Conservation (phyloP, 2,113 vertebrate species). For the Dicaeum eximium region DNA sequence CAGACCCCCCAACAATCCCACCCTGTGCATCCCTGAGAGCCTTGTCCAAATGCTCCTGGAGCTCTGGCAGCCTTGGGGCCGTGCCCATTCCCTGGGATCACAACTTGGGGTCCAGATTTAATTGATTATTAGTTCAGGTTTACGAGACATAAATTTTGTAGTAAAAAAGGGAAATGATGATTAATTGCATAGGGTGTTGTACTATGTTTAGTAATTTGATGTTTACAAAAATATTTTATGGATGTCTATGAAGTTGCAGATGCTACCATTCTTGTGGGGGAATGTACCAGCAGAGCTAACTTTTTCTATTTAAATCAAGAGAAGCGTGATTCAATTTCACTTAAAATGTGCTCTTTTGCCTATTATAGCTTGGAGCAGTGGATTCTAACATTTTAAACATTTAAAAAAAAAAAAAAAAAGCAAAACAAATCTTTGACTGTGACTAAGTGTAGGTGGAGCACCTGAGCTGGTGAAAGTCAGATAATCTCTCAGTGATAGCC, state of each 20-base stretch:
- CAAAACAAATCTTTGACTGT: not conserved
- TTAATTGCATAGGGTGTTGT: not conserved
- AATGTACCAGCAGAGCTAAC: not conserved
- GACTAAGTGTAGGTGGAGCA: not conserved
- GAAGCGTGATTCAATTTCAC: not conserved
- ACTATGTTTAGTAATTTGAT: not conserved
- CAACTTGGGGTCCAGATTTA: not conserved
- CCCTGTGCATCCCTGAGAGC: not conserved
- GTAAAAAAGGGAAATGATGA: not conserved
- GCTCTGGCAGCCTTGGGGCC: not conserved
- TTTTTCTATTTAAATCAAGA: not conserved
- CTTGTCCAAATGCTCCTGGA: fast-evolving
- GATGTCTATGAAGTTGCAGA: not conserved
- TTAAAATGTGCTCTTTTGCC: not conserved
- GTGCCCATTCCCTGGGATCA: not conserved
- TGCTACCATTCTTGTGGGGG: not conserved
- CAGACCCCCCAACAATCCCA: not conserved
- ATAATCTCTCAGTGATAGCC: not conserved
- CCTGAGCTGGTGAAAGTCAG: not conserved
- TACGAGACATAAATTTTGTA: not conserved
- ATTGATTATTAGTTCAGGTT: not conserved
- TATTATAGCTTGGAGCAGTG: not conserved
- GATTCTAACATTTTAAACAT: not conserved
- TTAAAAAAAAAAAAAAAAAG: no score
- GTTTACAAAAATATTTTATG: not conserved